These are phyloP conservation scores for Zoanthus gigantus DNA, from an alignment of 92 coral and sea anemone genomes.

Conservation along the genomic window DNA sequence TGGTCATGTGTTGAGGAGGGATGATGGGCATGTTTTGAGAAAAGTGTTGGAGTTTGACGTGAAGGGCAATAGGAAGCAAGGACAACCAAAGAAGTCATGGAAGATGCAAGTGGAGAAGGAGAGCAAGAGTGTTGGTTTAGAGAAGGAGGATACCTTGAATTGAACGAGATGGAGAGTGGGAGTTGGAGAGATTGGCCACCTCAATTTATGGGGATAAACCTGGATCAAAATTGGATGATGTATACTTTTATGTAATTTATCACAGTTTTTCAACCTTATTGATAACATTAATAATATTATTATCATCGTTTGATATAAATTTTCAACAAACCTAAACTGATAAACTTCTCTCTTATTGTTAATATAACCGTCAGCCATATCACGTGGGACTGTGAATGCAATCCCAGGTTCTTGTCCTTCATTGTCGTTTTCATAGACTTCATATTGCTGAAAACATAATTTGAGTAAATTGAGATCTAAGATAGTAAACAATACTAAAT, in stretches of 20 bases:
- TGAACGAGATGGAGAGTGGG: no score
- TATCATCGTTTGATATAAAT: background rate
- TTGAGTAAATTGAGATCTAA: background rate
- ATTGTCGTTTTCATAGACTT: conserved; percentile 73
- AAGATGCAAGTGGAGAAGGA: no score
- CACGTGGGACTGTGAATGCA: conserved; percentile 89
- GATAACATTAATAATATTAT: background rate
- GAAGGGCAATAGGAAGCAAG: no score
- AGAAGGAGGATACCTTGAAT: no score
- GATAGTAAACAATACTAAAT: background rate
- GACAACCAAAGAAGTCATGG: no score
- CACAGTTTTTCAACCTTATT: background rate
- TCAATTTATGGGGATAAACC: no score
- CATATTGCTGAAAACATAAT: conserved; percentile 73
- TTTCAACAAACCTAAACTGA: conserved; percentile 77
- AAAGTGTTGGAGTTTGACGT: no score
- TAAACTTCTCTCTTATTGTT: conserved; percentile 96
- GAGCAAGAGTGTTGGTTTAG: no score
- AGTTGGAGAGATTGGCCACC: no score
- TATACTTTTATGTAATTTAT: background rate
- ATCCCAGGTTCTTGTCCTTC: conserved; percentile 57
- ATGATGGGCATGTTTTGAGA: no score
- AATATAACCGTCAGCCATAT: conserved; percentile 93
- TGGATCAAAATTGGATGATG: no score
- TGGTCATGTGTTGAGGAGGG: no score